Conservation (phyloP, 2,113 vertebrate genomes). For the Lontra canadensis region DNA sequence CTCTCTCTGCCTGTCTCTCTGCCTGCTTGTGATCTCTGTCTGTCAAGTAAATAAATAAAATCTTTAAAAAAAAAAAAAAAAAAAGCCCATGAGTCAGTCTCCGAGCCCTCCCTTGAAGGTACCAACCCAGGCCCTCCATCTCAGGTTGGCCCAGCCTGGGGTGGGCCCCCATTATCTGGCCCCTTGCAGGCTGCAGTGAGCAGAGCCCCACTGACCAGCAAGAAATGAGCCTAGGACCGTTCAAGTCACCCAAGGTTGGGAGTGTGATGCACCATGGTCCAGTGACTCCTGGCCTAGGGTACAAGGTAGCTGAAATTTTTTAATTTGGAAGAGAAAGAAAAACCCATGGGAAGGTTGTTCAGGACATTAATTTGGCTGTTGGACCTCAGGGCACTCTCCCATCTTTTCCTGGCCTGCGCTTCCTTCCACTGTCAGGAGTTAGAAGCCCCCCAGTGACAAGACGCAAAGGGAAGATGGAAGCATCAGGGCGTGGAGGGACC, state of each 20-base stretch:
- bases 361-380: neutral
- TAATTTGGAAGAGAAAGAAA: neutral
- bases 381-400: neutral
- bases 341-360: neutral
- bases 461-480: neutral
- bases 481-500: no score
- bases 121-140: neutral
- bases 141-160: neutral
- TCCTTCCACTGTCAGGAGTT: neutral
- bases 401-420: neutral
- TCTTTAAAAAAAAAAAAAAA: no score
- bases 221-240: neutral
- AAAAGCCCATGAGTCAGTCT: fast-evolving
- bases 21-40: no score
- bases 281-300: neutral
- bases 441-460: neutral
- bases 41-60: no score
- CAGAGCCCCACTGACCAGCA: neutral
- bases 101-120: neutral
- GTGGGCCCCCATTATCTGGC: neutral
- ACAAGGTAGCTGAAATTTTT: neutral
- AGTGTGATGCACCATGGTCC: neutral
- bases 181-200: neutral
- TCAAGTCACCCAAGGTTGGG: neutral
- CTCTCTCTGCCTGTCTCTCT: no score